Evolutionary conservation across 2,113 vertebrate species (phyloP).

Genomic region (Microtus richardsoni): DNA sequence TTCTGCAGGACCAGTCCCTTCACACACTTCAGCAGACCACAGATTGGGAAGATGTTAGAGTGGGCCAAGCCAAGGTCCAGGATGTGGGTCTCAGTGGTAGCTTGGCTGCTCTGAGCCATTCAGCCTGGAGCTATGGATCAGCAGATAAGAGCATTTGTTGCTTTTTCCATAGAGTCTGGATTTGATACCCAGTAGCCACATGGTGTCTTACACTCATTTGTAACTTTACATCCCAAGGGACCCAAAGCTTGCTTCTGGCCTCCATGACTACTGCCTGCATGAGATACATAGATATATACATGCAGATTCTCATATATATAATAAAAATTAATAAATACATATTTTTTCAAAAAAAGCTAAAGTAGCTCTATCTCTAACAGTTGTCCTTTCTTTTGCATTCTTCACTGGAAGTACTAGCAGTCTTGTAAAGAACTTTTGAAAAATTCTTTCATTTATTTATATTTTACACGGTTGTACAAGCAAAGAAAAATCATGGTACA

Average conservation of each 20-base stretch:
- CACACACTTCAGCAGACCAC: background rate
- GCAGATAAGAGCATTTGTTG: background rate
- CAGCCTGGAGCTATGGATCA: background rate
- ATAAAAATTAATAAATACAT: background rate
- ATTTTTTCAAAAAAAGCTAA: background rate
- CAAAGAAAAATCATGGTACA: background rate
- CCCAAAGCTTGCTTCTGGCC: background rate
- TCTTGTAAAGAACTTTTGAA: background rate
- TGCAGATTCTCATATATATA: background rate
- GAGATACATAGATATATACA: background rate
- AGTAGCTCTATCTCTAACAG: background rate
- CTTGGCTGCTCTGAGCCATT: background rate
- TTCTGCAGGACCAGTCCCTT: background rate
- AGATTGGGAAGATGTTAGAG: background rate
- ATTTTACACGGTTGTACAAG: fast-evolving
- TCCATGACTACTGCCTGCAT: background rate
- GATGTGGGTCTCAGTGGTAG: background rate
- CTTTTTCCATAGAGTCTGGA: background rate
- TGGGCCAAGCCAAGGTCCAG: background rate
- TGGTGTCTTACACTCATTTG: background rate
- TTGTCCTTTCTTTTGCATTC: background rate
- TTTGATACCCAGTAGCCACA: background rate
- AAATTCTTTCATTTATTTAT: background rate
- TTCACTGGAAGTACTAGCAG: background rate
- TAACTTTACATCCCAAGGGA: background rate